Evolutionary conservation across 2,888 invertebrate species (phyloP), one percentile per base, ranked within the genome.

Genomic region (Hofmannophila pseudospretella): DNA sequence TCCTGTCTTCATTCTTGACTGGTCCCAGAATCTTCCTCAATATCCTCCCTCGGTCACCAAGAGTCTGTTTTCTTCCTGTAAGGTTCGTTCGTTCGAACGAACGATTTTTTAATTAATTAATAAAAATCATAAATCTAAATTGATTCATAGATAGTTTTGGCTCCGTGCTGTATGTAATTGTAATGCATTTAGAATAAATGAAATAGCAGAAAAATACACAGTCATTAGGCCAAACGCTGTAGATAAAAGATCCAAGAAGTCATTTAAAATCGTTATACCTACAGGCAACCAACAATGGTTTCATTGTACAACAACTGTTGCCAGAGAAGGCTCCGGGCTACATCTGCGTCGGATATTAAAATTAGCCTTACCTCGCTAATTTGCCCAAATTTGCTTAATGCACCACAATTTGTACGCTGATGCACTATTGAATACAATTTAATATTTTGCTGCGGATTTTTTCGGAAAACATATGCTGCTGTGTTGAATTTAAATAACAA

Each of bases 371-470:
- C 59, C 51, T 60, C 51, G 60, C 68, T 75, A 77, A 75, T 76
- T 75, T 71, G 60, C 36, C 49, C 60, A 58, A 76, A 78, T 78
- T 75, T 68, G 65, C 67, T 71, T 76, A 75, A 75, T 75, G 67
- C 59, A 49, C 56, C 44, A 51, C 68, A 70, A 72, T 75, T 75
- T 76, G 56, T 58, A 57, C 56, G 51, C 56, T 54, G 55, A 55
- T 43, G 32, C 47, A 36, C 41, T 51, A 48, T 46, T 47, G 46
- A 45, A 43, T 42, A 29, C 42, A 23, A 36, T 56, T 49, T 51
- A 46, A 50, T 43, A 45, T 41, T 41, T 44, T 20, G 40, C 36
- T 42, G 34, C 32, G 29, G 16, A 28, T 49, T 45, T 51, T 62
- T 52, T 44, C 39, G 29, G 32, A 51, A 45, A 49, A 43, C 54